Percentiles rank a stretch among this genome's conserved stretches.
Conservation (phyloP, 2,113 vertebrate species). For the Raja brachyura region DNA sequence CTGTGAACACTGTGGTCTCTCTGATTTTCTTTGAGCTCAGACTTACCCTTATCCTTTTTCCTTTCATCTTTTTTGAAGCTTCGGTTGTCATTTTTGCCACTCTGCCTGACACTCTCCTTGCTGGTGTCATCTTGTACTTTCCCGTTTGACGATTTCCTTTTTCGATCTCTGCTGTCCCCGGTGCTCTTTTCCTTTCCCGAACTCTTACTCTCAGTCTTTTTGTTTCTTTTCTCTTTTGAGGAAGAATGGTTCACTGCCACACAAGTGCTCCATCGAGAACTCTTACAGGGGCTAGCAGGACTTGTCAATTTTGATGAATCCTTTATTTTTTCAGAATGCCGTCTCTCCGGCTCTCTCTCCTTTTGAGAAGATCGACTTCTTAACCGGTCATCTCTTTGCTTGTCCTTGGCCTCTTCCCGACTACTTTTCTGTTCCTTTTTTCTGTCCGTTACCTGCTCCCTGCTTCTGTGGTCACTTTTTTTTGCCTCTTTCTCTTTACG, state of each 20-base stretch:
- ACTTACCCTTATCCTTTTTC: neutral
- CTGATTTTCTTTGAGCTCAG: slow-evolving; percentile 1
- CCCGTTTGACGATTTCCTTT: neutral
- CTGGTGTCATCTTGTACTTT: neutral
- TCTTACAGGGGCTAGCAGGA: neutral
- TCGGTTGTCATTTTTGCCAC: neutral
- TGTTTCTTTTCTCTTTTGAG: neutral
- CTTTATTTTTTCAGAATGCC: neutral
- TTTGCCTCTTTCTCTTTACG: slow-evolving; percentile 3
- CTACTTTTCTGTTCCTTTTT: neutral
- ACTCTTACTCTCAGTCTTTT: neutral
- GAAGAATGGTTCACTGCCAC: neutral
- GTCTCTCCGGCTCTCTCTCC: slow-evolving; percentile 7
- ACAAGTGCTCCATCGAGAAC: neutral
- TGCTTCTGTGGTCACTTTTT: neutral
- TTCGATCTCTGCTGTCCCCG: neutral
- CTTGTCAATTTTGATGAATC: neutral
- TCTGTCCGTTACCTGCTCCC: neutral
- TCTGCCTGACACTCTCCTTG: neutral
- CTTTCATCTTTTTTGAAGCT: neutral
- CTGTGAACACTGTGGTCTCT: neutral
- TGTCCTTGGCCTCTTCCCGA: neutral
- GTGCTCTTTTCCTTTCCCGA: neutral
- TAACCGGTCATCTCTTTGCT: neutral
- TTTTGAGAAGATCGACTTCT: neutral